Base-by-base conservation (phyloP, 1,140 invertebrate species). In the Condylostylus longicornis region DNA sequence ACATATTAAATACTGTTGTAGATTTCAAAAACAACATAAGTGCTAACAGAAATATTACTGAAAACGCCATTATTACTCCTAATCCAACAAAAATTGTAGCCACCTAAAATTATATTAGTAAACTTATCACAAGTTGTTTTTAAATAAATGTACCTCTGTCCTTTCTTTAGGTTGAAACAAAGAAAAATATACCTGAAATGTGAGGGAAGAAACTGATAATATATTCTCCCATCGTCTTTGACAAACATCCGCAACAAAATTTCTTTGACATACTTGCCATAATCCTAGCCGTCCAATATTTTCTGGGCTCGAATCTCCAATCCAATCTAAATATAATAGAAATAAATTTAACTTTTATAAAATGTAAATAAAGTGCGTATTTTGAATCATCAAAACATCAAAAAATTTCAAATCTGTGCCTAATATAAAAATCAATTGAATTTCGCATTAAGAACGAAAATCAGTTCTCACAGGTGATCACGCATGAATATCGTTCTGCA, bases 21-120 rank as follows among this genome's bases (percentile, higher is more conserved):
- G 86, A 80, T 49, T 83, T 83, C 58, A 88, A 82, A 61, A 96
- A 90, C 64, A 94, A 85, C 65, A 96, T 93, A 44, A 96, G 73
- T 17, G 95, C 65, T 72, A 97, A 81, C 31, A 81, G 75, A 55
- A 77, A 81, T 41, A 95, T 82, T 20, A 83, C 82, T 42, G 94
- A 58, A 34, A 91, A 64, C 33, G 88, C 80, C 37, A 93, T 66
- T 6, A 87, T 66, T 15, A 90, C 86, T 12, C 88, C 79, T 13
- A 86, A 66, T 10, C 83, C 87, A 33, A 94, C 79, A 46, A 95
- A 77, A 44, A 90, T 76, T 13, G 89, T 90, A 15, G 90, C 78
- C 12, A 79, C 78, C 64, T 73, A 66, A 33, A 15, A 35, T 34
- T 36, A 31, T 5, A 41, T 1, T 12, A 27, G 10, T 21, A 12